Base-by-base conservation (phyloP, 2,797 vertebrate genomes). In the Cryptoblepharus egeriae region DNA sequence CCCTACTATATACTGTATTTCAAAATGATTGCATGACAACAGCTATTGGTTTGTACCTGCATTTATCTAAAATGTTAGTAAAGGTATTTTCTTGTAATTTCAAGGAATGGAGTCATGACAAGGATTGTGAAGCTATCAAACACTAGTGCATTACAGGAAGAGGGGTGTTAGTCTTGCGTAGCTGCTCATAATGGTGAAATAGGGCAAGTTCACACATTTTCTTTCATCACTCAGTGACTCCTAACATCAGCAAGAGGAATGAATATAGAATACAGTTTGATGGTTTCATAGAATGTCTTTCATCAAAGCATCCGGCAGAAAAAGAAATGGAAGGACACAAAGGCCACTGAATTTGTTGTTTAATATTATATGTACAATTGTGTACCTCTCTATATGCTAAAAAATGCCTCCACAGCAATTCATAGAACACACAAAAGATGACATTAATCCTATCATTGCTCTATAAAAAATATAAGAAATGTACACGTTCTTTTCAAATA, bases 31-130 rank as follows among this genome's bases (percentile, higher is more conserved):
- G 37, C 9, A 8, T 15, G 57, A 77, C 49, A 52, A 0, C 8
- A 87, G 55, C 45, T 10, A 22, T 32, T 76, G 35, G 74, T 88
- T 85, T 85, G 65, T 49, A 83, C 82, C 26, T 69, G 1, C 55
- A 71, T 28, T 42, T 35, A 58, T 35, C n/a, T 79, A 60, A 76
- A 87, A 85, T 87, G 81, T 89, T 75, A 60, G 70, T 30, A 30
- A 61, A 84, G 24, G 16, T 42, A 7, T 79, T 74, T 78, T 67
- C 49, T 49, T 58, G 37, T 20, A 28, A n/a, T 74, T 84, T 74
- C 61, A 84, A 74, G 39, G 39, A 78, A 68, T 75, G 30, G 28
- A 64, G 55, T 49, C 37, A 68, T 68, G 26, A 64, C 30, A 68
- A 42, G 20, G 22, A 67, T 42, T 8, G 28, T 60, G 64, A 75